These are phyloP conservation scores for Valencia hispanica DNA, from an alignment of 2,797 vertebrate species.

Conservation along the genomic window DNA sequence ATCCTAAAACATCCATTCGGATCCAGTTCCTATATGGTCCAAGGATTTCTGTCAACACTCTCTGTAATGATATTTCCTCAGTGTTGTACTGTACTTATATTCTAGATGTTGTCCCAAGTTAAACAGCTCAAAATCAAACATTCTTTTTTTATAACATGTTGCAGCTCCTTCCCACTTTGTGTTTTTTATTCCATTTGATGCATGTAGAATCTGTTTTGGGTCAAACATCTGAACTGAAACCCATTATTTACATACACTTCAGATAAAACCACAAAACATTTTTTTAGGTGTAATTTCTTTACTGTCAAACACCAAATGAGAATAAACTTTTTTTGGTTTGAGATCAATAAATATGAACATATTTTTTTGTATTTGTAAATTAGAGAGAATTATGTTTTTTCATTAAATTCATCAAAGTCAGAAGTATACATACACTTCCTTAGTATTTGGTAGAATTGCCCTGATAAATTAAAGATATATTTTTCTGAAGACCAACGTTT, in stretches of 20 bases:
- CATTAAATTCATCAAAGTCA: too few relatives aligned
- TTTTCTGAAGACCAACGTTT: neutral
- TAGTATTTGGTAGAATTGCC: too few relatives aligned
- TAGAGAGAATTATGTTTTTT: too few relatives aligned
- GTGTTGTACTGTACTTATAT: neutral
- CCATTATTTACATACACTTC: too few relatives aligned
- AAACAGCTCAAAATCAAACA: constrained; percentile 5
- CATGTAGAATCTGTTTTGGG: constrained; percentile 34
- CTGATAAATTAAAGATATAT: neutral
- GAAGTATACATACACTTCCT: too few relatives aligned
- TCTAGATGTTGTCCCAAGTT: neutral
- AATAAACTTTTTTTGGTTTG: too few relatives aligned
- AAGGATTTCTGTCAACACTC: constrained; percentile 24
- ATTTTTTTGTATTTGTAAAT: too few relatives aligned
- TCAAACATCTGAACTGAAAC: constrained; percentile 23
- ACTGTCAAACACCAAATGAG: too few relatives aligned
- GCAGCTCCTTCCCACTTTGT: constrained; percentile 23
- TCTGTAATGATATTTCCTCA: neutral
- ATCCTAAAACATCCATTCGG: constrained; percentile 27
- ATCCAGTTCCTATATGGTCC: constrained; percentile 7
- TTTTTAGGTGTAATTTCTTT: too few relatives aligned
- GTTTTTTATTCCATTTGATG: constrained; percentile 36
- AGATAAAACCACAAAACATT: too few relatives aligned
- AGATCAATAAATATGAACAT: too few relatives aligned
- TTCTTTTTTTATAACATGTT: constrained; percentile 14